Base-by-base conservation (phyloP, 2,113 vertebrate genomes). In the Grammomys dolichurus region DNA sequence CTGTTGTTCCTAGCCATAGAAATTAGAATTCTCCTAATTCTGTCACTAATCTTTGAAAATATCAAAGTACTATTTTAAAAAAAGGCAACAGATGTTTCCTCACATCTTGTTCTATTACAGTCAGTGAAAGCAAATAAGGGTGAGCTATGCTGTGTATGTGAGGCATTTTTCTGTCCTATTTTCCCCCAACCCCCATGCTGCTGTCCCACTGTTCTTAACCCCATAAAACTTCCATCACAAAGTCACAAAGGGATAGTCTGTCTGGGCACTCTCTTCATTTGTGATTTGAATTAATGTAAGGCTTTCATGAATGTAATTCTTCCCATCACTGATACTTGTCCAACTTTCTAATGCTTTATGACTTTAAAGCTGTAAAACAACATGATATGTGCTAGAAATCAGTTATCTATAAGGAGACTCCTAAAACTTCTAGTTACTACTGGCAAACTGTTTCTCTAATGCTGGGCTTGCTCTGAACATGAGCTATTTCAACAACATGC, bases 41-140 rank as follows among this genome's bases (percentile, higher is more conserved):
- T 95, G 60, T 96, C 93, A 95, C 76, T 95, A 96, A 96, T 96
- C 91, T 96, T 96, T 96, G 89, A 87, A 96, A 97, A 97, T 97
- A 96, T 94, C 95, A 96, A 96, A 94, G 89, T 84, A 67, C 91
- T 97, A 96, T 97, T 97, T 98, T 86, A 14, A 95, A 96, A 96
- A 93, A 93, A 89, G 46, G 82, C 75, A 97, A 95, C 97, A 97
- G 94, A 97, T 97, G 97, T 97, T 97, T 94, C 26, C 48, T 94
- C 94, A 95, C 94, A 91, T 97, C 95, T 96, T 96, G 91, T 97
- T 97, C 97, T 97, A 91, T 95, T 94, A 82, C 19, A 92, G 92
- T 87, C 88, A 48, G 46, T 76, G 67, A 94, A 93, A 94, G 88
- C 81, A 96, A 97, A 87, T 86, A 93, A 86, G 40, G 92, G 76